These are phyloP conservation scores for Hiodon tergisus DNA, from an alignment of 2,113 vertebrate species.

Conservation along the genomic window DNA sequence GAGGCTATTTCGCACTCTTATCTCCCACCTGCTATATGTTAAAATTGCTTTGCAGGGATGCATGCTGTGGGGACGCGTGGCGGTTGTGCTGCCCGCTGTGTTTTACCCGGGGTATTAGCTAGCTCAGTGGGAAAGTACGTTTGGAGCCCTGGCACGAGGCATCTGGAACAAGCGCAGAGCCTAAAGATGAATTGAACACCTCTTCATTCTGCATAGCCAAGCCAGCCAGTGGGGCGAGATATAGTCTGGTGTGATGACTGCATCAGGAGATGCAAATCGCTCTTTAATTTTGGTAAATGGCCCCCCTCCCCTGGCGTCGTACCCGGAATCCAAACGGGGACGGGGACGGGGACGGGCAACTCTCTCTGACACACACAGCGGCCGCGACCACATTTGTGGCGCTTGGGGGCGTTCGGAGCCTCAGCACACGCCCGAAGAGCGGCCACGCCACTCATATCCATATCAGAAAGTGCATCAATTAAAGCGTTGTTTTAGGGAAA, in stretches of 20 bases:
- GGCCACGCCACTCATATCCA: too few relatives aligned
- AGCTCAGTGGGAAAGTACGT: not conserved
- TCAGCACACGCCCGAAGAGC: too few relatives aligned
- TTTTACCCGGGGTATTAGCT: not conserved
- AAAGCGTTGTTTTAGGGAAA: not conserved
- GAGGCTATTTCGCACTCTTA: not conserved
- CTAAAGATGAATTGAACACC: not conserved
- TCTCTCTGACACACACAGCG: too few relatives aligned
- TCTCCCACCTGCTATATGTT: not conserved
- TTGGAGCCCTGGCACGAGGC: conserved; percentile 4
- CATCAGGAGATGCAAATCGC: too few relatives aligned
- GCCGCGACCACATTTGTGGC: too few relatives aligned
- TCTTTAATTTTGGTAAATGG: too few relatives aligned
- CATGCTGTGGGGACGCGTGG: not conserved
- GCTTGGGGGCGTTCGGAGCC: too few relatives aligned
- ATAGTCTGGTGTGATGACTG: too few relatives aligned
- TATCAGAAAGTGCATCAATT: not conserved
- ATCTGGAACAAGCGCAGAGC: not conserved
- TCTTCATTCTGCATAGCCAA: not conserved
- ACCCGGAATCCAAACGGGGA: too few relatives aligned
- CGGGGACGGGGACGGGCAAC: too few relatives aligned
- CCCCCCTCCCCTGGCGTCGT: too few relatives aligned
- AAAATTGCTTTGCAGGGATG: not conserved
- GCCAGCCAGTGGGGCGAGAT: too few relatives aligned
- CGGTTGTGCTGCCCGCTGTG: not conserved